Conservation (phyloP, 2,797 vertebrate genomes). For the Enteromius trimaculatus region DNA sequence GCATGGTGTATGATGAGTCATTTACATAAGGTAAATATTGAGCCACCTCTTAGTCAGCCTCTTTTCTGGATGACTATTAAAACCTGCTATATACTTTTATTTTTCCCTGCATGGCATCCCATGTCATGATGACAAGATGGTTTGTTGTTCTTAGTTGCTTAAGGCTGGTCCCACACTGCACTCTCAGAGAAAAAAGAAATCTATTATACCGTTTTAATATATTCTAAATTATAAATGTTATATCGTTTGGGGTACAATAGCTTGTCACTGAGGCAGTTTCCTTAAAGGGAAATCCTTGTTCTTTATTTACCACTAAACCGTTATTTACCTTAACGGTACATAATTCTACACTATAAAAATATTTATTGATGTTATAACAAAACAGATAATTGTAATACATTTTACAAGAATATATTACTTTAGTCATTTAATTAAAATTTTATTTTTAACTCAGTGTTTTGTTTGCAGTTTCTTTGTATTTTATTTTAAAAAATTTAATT, state of each 20-base stretch:
- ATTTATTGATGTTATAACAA: not conserved
- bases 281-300: not conserved
- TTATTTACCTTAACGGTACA: not conserved
- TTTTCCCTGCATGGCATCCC: not conserved
- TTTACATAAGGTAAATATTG: constrained; percentile 22
- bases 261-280: not conserved
- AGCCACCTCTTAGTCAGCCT: constrained; percentile 2
- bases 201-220: too few species aligned
- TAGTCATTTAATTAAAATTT: not conserved
- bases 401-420: not conserved
- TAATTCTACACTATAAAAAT: not conserved
- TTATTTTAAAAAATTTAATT: not conserved
- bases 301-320: not conserved
- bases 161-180: not conserved
- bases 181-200: not conserved
- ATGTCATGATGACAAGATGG: too few species aligned
- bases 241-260: not conserved
- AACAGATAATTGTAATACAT: not conserved
- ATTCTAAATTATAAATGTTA: not conserved
- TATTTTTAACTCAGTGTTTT: not conserved
- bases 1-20: constrained; percentile 3
- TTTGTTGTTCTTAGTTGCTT: not conserved
- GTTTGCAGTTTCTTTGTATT: not conserved
- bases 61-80: constrained; percentile 11
- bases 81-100: not conserved